Evolutionary conservation across 1,140 invertebrate genomes (phyloP).

Genomic region (Diuraphis noxia): DNA sequence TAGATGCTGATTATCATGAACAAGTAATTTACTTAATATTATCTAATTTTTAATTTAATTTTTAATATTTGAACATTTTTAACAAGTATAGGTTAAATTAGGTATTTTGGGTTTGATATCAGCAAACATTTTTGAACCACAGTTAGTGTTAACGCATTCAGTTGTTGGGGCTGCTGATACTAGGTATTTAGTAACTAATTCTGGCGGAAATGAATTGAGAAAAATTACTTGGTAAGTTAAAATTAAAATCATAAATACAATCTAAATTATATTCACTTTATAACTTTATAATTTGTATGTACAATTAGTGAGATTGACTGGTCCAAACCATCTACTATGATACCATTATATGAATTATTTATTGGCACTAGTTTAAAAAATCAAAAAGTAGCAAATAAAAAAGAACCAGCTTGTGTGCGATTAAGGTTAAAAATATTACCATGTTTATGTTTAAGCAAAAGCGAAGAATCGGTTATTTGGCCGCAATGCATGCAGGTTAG

Average conservation of each 20-base stretch:
- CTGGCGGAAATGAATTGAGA: conserved; percentile 40
- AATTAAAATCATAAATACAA: neutral
- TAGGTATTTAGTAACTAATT: conserved; percentile 22
- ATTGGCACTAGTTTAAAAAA: conserved; percentile 22
- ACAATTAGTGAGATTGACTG: conserved; percentile 34
- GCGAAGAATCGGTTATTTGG: conserved; percentile 51
- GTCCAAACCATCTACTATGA: conserved; percentile 35
- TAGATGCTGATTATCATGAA: conserved; percentile 45
- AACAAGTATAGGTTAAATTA: conserved; percentile 27
- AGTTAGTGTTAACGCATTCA: conserved; percentile 30
- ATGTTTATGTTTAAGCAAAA: conserved; percentile 27
- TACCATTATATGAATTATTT: conserved; percentile 49
- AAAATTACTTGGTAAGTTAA: conserved; percentile 39
- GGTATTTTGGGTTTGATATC: conserved; percentile 48
- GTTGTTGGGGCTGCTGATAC: conserved; percentile 41
- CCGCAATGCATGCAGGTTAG: conserved; percentile 61
- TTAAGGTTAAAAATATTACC: conserved; percentile 45
- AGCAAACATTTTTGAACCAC: conserved; percentile 43
- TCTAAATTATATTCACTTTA: too few species aligned
- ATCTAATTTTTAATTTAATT: neutral
- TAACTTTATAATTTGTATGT: neutral
- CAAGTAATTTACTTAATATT: conserved; percentile 17
- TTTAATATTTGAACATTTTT: neutral
- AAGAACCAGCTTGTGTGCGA: conserved; percentile 27
- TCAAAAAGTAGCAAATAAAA: neutral